These are phyloP conservation scores for Tinamus major DNA, from an alignment of 2,797 vertebrate genomes.

Conservation along the genomic window DNA sequence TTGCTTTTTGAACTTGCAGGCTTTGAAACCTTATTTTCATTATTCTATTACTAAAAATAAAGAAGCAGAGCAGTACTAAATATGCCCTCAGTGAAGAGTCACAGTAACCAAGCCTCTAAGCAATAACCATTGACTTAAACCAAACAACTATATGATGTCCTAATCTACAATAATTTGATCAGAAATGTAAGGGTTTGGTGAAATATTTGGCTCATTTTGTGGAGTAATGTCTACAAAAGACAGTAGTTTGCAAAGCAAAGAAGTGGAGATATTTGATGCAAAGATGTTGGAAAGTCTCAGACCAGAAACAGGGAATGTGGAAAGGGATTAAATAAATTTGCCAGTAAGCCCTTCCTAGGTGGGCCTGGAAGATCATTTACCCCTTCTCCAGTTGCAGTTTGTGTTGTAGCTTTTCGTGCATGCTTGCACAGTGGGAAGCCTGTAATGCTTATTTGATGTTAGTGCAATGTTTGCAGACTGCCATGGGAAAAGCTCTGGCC, in stretches of 20 bases:
- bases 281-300: neutral
- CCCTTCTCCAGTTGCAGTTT: neutral
- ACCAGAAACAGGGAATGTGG: neutral
- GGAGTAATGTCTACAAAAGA: neutral
- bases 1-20: neutral
- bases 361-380: neutral
- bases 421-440: neutral
- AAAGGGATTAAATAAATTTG: neutral
- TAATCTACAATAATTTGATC: neutral
- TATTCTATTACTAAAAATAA: neutral
- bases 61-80: neutral
- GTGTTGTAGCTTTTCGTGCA: neutral
- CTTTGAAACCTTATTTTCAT: neutral
- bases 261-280: neutral
- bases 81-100: neutral
- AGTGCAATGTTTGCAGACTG: neutral
- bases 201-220: neutral
- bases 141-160: neutral
- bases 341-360: neutral
- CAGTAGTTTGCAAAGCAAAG: neutral
- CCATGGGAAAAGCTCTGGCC: neutral
- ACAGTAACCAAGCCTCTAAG: neutral
- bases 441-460: neutral
- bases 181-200: neutral
- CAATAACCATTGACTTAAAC: accelerated